Conservation (phyloP, 37 sponge, comb jelly and placozoan species). For the Oopsacas minuta region DNA sequence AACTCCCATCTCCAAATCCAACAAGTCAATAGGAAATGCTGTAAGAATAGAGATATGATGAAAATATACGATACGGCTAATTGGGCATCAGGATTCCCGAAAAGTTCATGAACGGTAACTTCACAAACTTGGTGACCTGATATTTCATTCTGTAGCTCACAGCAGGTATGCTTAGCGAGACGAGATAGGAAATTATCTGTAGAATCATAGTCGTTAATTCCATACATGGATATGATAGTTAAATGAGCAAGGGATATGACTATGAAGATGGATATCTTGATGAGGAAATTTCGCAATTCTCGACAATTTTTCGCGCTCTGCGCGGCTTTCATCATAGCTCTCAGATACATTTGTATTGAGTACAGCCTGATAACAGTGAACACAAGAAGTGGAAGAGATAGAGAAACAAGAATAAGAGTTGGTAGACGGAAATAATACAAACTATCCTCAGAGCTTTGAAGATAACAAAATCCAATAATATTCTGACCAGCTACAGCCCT, state of each 20-base stretch:
- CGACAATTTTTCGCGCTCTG: background rate
- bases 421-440: background rate
- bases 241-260: background rate
- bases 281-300: background rate
- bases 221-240: background rate
- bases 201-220: background rate
- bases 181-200: background rate
- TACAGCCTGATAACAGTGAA: constrained; percentile 8
- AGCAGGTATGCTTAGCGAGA: background rate
- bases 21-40: background rate
- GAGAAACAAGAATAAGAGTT: background rate
- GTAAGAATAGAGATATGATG: background rate
- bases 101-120: background rate
- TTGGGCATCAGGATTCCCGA: background rate
- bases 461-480: background rate
- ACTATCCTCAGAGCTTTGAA: background rate
- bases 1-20: constrained; percentile 15
- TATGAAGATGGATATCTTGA: background rate
- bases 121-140: background rate
- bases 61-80: background rate
- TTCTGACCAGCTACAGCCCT: background rate
- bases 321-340: background rate
- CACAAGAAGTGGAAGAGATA: constrained; percentile 19
- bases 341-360: background rate
- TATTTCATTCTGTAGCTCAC: background rate